Evolutionary conservation across 37 sponge, comb jelly and placozoan species (phyloP).

Genomic region (Aplysina aerophoba): DNA sequence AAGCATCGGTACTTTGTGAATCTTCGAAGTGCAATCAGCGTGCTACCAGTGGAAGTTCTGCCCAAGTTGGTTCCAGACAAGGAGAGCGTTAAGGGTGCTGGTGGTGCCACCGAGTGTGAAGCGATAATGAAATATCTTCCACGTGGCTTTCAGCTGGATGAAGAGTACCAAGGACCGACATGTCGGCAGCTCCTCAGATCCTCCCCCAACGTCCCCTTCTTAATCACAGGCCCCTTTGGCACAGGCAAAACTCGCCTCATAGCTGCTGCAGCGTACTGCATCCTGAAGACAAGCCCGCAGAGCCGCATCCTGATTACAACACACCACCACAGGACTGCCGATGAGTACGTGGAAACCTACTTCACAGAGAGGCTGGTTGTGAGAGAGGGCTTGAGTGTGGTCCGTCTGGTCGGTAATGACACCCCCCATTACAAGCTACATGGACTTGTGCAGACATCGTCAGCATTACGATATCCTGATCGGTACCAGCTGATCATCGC

Average conservation of each 20-base stretch:
- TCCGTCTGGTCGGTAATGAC: too few relatives aligned
- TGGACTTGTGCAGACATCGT: too few relatives aligned
- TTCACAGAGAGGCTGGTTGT: constrained; percentile 8
- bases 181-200: not conserved
- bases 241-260: constrained; percentile 51
- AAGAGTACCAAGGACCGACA: constrained; percentile 7
- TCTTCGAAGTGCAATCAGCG: constrained; percentile 36
- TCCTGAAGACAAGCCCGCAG: not conserved
- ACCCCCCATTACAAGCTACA: too few relatives aligned
- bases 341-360: constrained; percentile 43
- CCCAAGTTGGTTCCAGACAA: constrained; percentile 27
- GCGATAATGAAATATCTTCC: not conserved
- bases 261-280: constrained; percentile 31
- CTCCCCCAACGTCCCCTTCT: not conserved
- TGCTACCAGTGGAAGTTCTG: not conserved
- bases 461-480: too few relatives aligned
- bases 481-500: too few relatives aligned
- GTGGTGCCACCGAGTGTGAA: too few relatives aligned
- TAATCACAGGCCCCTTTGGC: constrained; percentile 51
- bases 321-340: constrained; percentile 40
- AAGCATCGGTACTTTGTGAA: constrained; percentile 41
- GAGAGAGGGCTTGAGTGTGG: not conserved
- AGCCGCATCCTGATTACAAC: constrained; percentile 35
- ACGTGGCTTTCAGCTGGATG: not conserved
- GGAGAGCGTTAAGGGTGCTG: not conserved